Percentiles rank a stretch among this genome's conserved stretches.
phyloP scores from a whole-genome alignment of 2,888 invertebrate species.

The Dorcus parallelipipedus region DNA sequence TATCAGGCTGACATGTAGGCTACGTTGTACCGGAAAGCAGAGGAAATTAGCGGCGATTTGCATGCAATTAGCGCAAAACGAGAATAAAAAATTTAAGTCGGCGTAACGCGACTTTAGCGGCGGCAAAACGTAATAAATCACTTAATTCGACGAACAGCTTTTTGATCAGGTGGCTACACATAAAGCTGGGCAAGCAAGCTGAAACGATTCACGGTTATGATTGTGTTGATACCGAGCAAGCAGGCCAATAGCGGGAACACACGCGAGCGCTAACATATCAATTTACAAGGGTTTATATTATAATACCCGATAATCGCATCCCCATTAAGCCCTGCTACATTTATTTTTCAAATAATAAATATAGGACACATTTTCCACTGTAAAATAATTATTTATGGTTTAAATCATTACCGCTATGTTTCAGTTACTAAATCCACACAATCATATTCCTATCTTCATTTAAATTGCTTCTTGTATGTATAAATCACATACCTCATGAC shows the following conservation, averaged over 20 bases:
- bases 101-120: conserved; percentile 12
- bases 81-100: neutral
- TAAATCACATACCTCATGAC: too few relatives aligned
- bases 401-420: too few relatives aligned
- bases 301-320: conserved; percentile 30
- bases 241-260: conserved; percentile 23
- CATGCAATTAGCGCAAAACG: too few relatives aligned
- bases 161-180: conserved; percentile 23
- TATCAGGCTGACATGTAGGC: too few relatives aligned
- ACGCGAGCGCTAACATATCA: conserved; percentile 33
- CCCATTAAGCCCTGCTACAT: conserved; percentile 16
- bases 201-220: conserved; percentile 25
- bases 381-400: too few relatives aligned
- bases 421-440: too few relatives aligned
- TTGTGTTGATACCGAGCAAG: conserved; percentile 27
- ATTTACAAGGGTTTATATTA: conserved; percentile 27
- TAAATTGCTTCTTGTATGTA: too few relatives aligned
- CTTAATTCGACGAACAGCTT: conserved; percentile 16
- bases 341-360: conserved; percentile 8
- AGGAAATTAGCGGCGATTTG: too few relatives aligned
- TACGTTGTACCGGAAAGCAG: too few relatives aligned
- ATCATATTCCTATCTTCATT: too few relatives aligned
- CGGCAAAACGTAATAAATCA: conserved; percentile 21
- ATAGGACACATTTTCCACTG: neutral
- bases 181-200: conserved; percentile 12